Evolutionary conservation across 2,888 invertebrate genomes (phyloP), one percentile per base, ranked within the genome.

Genomic region (Drosophila mimetica): DNA sequence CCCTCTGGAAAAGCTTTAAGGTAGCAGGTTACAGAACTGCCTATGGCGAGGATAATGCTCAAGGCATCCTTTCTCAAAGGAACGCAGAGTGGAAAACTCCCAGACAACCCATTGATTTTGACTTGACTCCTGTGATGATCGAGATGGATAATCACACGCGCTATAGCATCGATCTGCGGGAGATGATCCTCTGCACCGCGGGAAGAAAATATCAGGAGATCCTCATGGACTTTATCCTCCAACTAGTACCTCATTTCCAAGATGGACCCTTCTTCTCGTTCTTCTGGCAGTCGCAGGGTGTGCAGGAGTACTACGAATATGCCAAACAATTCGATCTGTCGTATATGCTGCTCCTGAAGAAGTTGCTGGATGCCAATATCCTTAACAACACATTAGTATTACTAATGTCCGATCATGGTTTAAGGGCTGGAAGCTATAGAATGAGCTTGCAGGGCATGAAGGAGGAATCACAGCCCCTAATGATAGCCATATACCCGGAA

Each of bases 341-440:
- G 1, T 77, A 83, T 5, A 9, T 65, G 9, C 39, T 22, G 8
- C 28, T 83, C 2, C 18, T 82, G 4, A 30, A 92, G 8, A 93
- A 47, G 1, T 5, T 82, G 0, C n/a, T 55, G 6, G 14, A 18
- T 0, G 44, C 71, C 1, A 64, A 64, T 2, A 18, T 85, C 0
- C 91, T 97, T 47, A 93, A 96, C 46, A 93, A 94, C 22, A 96
- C 96, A 0, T 92, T 94, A 36, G 79, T 96, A 3, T 92, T 97
- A 42, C 89, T 96, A 9, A 92, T 97, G 92, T 97, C 97, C 89
- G 98, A 97, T 89, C 97, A 98, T 87, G 98, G 98, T 0, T 95
- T 97, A 54, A 92, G 97, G 64, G 97, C 95, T 94, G 97, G 97
- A 1, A 93, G 92, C 3, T 96, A 96, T 75, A 93, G 97, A 9